These are phyloP conservation scores for Genyomyrus donnyi DNA, from an alignment of 2,113 vertebrate species.

Conservation along the genomic window DNA sequence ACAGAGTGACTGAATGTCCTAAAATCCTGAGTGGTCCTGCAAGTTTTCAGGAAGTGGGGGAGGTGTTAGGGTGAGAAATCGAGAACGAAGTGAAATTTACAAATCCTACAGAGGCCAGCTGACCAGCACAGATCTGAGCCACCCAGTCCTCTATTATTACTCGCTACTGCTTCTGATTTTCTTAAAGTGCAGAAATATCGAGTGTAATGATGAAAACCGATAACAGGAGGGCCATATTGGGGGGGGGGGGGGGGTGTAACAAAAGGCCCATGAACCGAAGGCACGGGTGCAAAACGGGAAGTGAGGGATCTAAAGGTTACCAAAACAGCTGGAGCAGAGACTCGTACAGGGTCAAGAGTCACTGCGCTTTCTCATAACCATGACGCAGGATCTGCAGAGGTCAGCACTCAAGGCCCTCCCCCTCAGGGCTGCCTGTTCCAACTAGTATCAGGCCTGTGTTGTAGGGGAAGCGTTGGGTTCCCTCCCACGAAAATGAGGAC, in stretches of 20 bases:
- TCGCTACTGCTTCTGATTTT: neutral
- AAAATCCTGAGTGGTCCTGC: neutral
- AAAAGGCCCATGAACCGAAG: neutral
- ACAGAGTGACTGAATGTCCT: neutral
- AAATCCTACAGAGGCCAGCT: neutral
- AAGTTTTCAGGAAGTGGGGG: neutral
- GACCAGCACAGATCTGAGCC: neutral
- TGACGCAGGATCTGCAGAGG: neutral
- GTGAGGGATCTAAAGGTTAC: neutral
- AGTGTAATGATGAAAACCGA: neutral
- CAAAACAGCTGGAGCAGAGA: neutral
- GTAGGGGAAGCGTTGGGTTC: neutral
- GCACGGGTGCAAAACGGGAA: neutral
- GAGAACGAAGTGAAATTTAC: neutral
- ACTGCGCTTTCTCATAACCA: neutral
- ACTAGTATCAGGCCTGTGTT: neutral
- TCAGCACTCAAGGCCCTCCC: neutral
- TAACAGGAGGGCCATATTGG: neutral
- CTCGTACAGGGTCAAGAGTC: neutral
- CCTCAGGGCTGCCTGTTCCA: neutral
- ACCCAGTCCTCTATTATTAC: neutral
- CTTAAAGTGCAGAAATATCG: neutral
- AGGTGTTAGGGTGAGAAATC: neutral
- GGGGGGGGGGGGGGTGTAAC: no score
- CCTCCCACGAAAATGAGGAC: no score